These are phyloP conservation scores for Lithosia quadra DNA, from an alignment of 2,888 invertebrate genomes.

Conservation along the genomic window DNA sequence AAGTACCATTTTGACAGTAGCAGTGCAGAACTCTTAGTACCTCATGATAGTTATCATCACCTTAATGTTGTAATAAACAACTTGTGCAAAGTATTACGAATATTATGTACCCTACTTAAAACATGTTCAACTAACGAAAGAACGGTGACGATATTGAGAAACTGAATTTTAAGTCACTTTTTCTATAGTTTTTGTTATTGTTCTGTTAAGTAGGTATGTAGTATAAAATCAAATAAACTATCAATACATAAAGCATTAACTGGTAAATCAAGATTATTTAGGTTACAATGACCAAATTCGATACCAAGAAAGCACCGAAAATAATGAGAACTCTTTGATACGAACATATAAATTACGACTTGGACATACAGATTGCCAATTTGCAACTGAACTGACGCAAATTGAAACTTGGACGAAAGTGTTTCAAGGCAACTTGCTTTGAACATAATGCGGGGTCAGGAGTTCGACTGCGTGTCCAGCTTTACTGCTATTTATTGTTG, in stretches of 20 bases:
- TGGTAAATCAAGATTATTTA: background rate
- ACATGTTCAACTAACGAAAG: background rate
- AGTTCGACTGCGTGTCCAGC: constrained; percentile 63
- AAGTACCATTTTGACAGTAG: constrained; percentile 6
- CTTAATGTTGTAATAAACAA: constrained; percentile 3
- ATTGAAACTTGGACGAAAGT: constrained; percentile 71
- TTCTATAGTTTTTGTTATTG: background rate
- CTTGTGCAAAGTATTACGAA: constrained; percentile 1
- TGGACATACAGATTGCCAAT: constrained; percentile 22
- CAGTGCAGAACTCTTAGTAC: constrained; percentile 3
- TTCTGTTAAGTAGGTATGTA: too few relatives aligned
- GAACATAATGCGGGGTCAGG: constrained; percentile 60
- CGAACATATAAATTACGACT: constrained; percentile 33
- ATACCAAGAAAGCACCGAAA: background rate
- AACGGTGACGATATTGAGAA: background rate
- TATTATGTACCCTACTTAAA: background rate
- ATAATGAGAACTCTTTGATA: background rate
- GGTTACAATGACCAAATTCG: background rate
- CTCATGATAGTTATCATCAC: background rate
- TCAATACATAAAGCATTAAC: too few relatives aligned
- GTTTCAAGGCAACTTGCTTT: constrained; percentile 72
- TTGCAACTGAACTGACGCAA: constrained; percentile 58
- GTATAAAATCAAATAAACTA: background rate
- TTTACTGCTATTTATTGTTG: constrained; percentile 40
- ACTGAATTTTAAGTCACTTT: background rate